phyloP scores from a whole-genome alignment of 2,797 vertebrate genomes.

The Pipistrellus pygmaeus region DNA sequence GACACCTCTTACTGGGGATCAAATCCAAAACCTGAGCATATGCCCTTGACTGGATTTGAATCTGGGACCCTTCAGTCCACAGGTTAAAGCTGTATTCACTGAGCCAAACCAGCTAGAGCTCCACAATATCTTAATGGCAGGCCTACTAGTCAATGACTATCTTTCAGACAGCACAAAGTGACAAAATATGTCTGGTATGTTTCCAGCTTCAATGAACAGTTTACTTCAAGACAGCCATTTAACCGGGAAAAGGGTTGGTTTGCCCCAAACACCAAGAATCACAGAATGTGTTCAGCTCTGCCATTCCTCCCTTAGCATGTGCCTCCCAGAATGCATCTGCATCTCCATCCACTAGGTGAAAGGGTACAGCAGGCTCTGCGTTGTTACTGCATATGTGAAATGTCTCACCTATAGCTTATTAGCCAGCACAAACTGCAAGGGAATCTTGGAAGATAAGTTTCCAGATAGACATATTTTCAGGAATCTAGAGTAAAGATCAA shows the following conservation, averaged over 20 bases:
- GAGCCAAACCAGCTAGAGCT: no score
- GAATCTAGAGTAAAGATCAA: not conserved
- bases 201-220: not conserved
- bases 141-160: not conserved
- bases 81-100: no score
- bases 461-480: not conserved
- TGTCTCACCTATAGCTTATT: not conserved
- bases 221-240: not conserved
- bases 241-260: not conserved
- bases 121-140: not conserved
- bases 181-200: not conserved
- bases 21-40: no score
- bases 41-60: no score
- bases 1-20: no score
- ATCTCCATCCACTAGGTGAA: not conserved
- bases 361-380: not conserved
- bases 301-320: not conserved
- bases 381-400: not conserved
- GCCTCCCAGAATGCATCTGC: not conserved
- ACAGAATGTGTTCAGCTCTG: not conserved
- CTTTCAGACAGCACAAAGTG: not conserved
- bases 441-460: not conserved
- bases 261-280: not conserved
- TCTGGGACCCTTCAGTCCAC: no score
- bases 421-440: not conserved